Evolutionary conservation across 1,140 invertebrate species (phyloP).

Genomic region (Ceratitis capitata): DNA sequence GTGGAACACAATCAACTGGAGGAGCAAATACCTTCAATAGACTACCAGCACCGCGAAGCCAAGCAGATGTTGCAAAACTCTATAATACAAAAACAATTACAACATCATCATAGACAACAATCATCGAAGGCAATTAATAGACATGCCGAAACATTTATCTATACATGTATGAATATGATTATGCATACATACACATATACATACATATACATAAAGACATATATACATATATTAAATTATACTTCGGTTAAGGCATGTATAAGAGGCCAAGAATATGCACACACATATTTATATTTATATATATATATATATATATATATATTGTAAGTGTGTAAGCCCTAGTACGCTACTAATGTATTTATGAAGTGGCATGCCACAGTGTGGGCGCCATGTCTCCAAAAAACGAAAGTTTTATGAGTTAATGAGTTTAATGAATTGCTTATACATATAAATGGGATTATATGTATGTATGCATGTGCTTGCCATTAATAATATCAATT

Average conservation of each 20-base stretch:
- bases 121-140: slow-evolving; percentile 19
- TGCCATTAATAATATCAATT: no score
- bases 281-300: not conserved
- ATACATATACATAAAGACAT: not conserved
- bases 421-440: slow-evolving; percentile 9
- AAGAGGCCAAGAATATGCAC: not conserved
- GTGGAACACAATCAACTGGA: not conserved
- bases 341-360: not conserved
- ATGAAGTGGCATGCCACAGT: not conserved
- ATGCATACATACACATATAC: no score
- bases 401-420: not conserved
- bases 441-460: no score
- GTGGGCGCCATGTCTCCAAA: not conserved
- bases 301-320: not conserved
- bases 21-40: not conserved
- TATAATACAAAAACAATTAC: not conserved
- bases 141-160: not conserved
- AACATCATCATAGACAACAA: not conserved
- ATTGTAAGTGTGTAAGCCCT: no score
- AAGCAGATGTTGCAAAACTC: slow-evolving; percentile 12
- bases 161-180: not conserved
- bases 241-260: not conserved
- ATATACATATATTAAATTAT: not conserved
- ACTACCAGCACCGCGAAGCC: not conserved
- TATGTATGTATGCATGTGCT: no score